A percentile compares a stretch with the other conserved stretches of the same genome.
These are phyloP conservation scores for Vulpes vulpes DNA, from an alignment of 2,113 vertebrate genomes.

Conservation along the genomic window DNA sequence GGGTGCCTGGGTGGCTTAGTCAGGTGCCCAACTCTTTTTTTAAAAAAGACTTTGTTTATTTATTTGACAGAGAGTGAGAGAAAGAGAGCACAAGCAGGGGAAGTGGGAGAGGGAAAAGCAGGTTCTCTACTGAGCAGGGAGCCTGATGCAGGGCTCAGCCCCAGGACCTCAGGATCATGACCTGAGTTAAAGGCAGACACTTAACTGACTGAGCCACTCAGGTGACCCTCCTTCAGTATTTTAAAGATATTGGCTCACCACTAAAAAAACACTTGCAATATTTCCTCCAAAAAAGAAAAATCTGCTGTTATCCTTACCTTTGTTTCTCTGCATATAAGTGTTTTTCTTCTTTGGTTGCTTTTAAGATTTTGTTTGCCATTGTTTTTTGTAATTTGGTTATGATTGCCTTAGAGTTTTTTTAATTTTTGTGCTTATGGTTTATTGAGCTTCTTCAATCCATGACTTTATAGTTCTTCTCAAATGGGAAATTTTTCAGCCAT, in stretches of 20 bases:
- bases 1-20: not conserved
- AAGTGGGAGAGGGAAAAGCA: too few relatives aligned
- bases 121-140: too few relatives aligned
- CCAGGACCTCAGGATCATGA: too few relatives aligned
- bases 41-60: too few relatives aligned
- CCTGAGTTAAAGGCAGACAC: too few relatives aligned
- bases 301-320: not conserved
- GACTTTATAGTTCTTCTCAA: conserved; percentile 8
- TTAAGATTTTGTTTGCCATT: not conserved
- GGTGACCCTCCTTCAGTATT: too few relatives aligned
- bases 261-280: not conserved
- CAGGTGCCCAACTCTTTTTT: not conserved
- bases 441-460: not conserved
- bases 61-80: too few relatives aligned
- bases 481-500: not conserved
- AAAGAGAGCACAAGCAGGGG: too few relatives aligned
- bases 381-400: not conserved
- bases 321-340: not conserved
- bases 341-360: not conserved
- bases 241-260: not conserved
- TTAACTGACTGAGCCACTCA: too few relatives aligned
- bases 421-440: not conserved
- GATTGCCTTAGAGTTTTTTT: not conserved
- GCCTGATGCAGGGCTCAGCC: too few relatives aligned
- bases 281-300: not conserved